phyloP scores from a whole-genome alignment of 2,888 invertebrate genomes.

The Criorhina ranunculi region DNA sequence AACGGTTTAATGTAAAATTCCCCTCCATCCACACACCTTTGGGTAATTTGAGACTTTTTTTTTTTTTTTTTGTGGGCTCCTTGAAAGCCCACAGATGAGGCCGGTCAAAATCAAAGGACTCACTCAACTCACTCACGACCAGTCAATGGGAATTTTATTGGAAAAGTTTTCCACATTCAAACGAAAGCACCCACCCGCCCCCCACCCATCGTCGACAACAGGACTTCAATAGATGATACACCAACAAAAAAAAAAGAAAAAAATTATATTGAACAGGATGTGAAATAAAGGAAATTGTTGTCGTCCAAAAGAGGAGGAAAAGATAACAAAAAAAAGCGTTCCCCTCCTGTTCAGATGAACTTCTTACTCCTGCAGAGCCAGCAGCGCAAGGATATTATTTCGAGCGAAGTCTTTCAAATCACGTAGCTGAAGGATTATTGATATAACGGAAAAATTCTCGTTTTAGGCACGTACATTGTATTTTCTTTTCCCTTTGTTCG shows the following conservation, averaged over 20 bases:
- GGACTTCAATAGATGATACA: slow-evolving; percentile 50
- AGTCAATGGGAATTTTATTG: slow-evolving; percentile 66
- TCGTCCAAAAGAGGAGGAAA: slow-evolving; percentile 28
- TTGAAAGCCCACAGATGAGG: slow-evolving; percentile 45
- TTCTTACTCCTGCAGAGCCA: slow-evolving; percentile 32
- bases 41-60: slow-evolving; percentile 21
- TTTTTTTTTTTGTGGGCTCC: slow-evolving; percentile 24
- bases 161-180: slow-evolving; percentile 60
- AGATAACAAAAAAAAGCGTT: slow-evolving; percentile 5
- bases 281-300: slow-evolving; percentile 73
- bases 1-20: slow-evolving; percentile 24
- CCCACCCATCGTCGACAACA: slow-evolving; percentile 1
- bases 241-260: slow-evolving; percentile 18
- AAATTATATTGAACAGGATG: slow-evolving; percentile 59
- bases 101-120: slow-evolving; percentile 43
- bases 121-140: slow-evolving; percentile 29
- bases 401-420: slow-evolving; percentile 66
- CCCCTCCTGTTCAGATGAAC: slow-evolving; percentile 50
- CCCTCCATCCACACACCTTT: slow-evolving; percentile 21
- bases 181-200: slow-evolving; percentile 1
- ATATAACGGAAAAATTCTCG: slow-evolving; percentile 70
- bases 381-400: slow-evolving; percentile 26
- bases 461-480: slow-evolving; percentile 71
- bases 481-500: slow-evolving; percentile 46
- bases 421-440: slow-evolving; percentile 74